Conservation (phyloP, 1,140 invertebrate species). For the Physella acuta region DNA sequence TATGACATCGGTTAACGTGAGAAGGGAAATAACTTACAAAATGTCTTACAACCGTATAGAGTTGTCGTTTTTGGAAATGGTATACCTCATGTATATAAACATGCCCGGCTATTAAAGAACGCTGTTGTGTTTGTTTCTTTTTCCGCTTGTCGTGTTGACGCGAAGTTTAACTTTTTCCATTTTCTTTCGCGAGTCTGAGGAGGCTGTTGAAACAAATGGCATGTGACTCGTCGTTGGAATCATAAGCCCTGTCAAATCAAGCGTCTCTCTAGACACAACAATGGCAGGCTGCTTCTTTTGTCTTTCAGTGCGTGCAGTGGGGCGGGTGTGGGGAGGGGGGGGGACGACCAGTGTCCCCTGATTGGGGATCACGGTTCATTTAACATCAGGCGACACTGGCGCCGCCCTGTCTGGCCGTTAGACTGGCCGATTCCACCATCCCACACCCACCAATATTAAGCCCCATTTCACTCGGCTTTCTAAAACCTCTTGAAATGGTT, state of each 20-base stretch:
- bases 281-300: not conserved
- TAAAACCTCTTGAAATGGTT: too few species aligned
- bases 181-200: not conserved
- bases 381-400: constrained; percentile 3
- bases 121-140: too few species aligned
- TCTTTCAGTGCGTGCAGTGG: too few species aligned
- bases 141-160: not conserved
- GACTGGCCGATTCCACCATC: too few species aligned
- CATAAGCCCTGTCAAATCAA: not conserved
- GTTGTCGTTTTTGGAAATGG: too few species aligned
- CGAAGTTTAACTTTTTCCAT: not conserved
- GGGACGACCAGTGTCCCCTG: not conserved
- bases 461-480: too few species aligned
- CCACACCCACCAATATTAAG: too few species aligned
- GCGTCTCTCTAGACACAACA: not conserved
- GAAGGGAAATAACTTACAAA: too few species aligned
- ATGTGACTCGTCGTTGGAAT: not conserved
- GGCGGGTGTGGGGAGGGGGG: not conserved
- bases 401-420: not conserved
- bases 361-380: constrained; percentile 4
- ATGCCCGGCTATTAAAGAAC: too few species aligned
- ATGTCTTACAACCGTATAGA: too few species aligned
- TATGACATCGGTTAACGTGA: too few species aligned
- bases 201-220: constrained; percentile 8
- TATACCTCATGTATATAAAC: too few species aligned